Base-by-base conservation (phyloP, 1,140 invertebrate genomes). In the Polypedilum pembai region DNA sequence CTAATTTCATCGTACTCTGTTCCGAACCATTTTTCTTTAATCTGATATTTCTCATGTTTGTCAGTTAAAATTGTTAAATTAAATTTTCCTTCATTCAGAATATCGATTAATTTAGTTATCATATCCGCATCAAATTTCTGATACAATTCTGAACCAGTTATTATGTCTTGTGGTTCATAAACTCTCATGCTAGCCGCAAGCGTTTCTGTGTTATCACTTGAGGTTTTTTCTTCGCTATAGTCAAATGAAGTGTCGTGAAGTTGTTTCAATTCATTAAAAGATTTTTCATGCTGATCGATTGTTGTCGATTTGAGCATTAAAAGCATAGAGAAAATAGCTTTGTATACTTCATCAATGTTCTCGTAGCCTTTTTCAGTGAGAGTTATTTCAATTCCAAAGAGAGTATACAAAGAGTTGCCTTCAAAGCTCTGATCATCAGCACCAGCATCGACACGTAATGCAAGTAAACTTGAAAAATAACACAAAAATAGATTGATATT, bases 311-410 rank as follows among this genome's bases (percentile, higher is more conserved):
- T 84, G 45, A 95, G 77, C 79, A 94, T 85, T 77, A 89, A 89
- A 0, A 95, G 84, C 76, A 92, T 94, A 12, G 88, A 84, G 82
- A 92, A 94, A 7, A 89, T 85, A 12, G 88, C 83, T 17, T 86
- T 83, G 0, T 94, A 80, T 2, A 94, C 85, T 85, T 92, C 85
- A 66, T 88, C 84, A 12, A 93, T 79, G 76, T 94, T 87, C 63
- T 88, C 81, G 21, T 91, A 84, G 17, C 95, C 94, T 76, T 92
- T 87, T 74, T 93, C 89, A 0, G 94, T 95, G 3, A 98, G 83
- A 24, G 88, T 85, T 15, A 96, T 84, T 76, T 86, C 87, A 1
- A 96, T 82, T 21, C 84, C 87, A 80, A 95, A 95, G 72, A 94
- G 83, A 5, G 88, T 85, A 76, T 88, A 91, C 79, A 91, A 87